Base-by-base conservation (phyloP, 2,888 invertebrate species). In the Podotricha telesiphe region DNA sequence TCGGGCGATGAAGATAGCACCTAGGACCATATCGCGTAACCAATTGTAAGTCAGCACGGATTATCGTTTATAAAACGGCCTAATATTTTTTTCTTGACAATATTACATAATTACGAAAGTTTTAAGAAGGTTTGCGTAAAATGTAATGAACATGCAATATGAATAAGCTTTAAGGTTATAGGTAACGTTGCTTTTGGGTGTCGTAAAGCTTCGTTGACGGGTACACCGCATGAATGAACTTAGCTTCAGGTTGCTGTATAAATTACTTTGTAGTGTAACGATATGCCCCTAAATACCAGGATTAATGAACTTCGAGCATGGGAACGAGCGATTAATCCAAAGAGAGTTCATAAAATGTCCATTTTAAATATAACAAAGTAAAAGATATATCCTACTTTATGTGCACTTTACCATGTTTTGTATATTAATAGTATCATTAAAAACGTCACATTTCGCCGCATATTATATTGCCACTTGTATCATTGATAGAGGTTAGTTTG, bases 161-260 rank as follows among this genome's bases (percentile, higher is more conserved):
- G 62, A 34, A 37, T 62, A 48, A 62, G n/a, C 34, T 62, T 2
- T 62, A 19, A 62, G 15, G 50, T 20, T 28, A 20, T 50, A 62
- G 48, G 19, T 62, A 48, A 62, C 45, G 56, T 65, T 47, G 22
- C 42, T 61, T 67, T 67, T 59, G 50, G 22, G 53, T 37, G 47
- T 47, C 28, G 45, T 47, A 55, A 62, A 45, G 28, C 47, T 56
- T 40, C 22, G 55, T 47, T 56, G 48, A 62, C 68, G 56, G 45
- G 53, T 56, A 63, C 48, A 28, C 63, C 63, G 56, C 63, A 63
- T 63, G 63, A 63, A 68, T 63, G 63, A 68, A 68, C 56, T 55
- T 53, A 20, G 68, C 34, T 50, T 56, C 56, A 48, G 55, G 55
- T 63, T 37, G 48, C 55, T 40, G 55, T 22, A 63, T 68, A 63